Evolutionary conservation across 2,113 vertebrate genomes (phyloP).

Genomic region (Sciurus niger): DNA sequence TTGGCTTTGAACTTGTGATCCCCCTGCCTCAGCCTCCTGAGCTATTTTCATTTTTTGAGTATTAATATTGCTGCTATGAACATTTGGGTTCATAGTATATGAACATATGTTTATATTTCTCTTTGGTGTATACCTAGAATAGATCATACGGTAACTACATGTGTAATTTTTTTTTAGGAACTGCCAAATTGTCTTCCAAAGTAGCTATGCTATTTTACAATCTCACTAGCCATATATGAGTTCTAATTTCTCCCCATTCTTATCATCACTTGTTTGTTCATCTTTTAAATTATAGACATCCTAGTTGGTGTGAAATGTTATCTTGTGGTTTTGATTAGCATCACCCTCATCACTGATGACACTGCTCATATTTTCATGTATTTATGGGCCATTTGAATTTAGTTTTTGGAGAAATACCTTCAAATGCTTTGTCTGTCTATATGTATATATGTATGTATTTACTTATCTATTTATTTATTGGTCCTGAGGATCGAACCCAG

Average conservation of each 20-base stretch:
- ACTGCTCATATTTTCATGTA: not conserved
- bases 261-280: not conserved
- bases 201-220: too few relatives aligned
- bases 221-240: too few relatives aligned
- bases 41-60: not conserved
- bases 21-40: too few relatives aligned
- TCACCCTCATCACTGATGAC: not conserved
- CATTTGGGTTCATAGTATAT: not conserved
- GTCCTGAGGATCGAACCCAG: too few relatives aligned
- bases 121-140: not conserved
- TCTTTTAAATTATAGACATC: not conserved
- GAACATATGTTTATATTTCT: not conserved
- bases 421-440: not conserved
- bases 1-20: too few relatives aligned
- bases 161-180: too few relatives aligned
- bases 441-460: too few relatives aligned
- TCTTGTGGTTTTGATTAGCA: constrained; percentile 19
- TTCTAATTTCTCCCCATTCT: too few relatives aligned
- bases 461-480: too few relatives aligned
- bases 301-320: not conserved
- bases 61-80: not conserved
- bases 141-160: not conserved
- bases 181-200: too few relatives aligned
- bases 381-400: not conserved
- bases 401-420: not conserved